Evolutionary conservation across 2,113 vertebrate species (phyloP).

Genomic region (Diphyllodes magnificus): DNA sequence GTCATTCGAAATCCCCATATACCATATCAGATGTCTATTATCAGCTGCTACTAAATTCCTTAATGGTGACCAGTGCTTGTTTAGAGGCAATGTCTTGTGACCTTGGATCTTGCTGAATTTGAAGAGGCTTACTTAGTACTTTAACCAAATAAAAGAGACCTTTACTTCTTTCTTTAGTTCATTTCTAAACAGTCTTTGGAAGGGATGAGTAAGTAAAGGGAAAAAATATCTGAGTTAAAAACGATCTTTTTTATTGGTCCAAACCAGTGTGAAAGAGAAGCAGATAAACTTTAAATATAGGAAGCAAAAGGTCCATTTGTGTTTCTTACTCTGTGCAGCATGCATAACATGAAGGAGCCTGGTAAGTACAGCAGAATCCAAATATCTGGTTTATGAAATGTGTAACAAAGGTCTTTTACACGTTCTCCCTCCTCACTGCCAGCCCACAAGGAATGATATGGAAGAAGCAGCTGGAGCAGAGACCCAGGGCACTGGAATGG

Average conservation of each 20-base stretch:
- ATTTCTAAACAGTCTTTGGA: not conserved
- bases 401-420: not conserved
- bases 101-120: not conserved
- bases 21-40: not conserved
- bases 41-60: not conserved
- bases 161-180: not conserved
- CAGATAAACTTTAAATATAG: not conserved
- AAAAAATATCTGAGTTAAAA: not conserved
- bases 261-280: not conserved
- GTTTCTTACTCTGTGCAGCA: not conserved
- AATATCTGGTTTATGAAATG: not conserved
- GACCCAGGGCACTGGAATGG: rapidly evolving
- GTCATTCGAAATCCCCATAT: not conserved
- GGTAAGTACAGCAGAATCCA: not conserved
- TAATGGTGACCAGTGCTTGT: not conserved
- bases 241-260: not conserved
- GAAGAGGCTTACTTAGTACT: not conserved
- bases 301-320: not conserved
- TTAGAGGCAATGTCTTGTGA: not conserved
- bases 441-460: not conserved
- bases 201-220: not conserved
- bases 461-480: not conserved
- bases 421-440: not conserved
- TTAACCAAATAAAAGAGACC: not conserved
- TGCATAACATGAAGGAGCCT: not conserved